Conservation (phyloP, 2,797 vertebrate species). For the Lindbergichthys nudifrons region DNA sequence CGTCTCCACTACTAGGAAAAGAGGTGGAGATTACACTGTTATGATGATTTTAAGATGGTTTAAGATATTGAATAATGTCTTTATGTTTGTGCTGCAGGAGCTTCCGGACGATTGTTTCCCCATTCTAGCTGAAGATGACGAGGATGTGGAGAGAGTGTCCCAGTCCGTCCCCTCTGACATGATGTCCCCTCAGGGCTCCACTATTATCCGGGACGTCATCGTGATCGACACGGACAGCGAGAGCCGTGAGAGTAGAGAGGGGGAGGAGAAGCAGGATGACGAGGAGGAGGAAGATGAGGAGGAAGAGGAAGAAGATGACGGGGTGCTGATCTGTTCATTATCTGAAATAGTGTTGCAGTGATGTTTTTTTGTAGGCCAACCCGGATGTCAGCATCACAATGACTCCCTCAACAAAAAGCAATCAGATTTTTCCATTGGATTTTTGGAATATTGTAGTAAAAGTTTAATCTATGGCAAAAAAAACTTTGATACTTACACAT, state of each 20-base stretch:
- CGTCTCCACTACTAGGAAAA: background rate
- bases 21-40: background rate
- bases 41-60: background rate
- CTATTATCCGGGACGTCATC: constrained; percentile 89
- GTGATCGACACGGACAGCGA: constrained; percentile 95
- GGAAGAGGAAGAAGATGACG: constrained; percentile 63
- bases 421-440: too few relatives aligned
- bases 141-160: constrained; percentile 84
- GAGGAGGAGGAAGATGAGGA: constrained; percentile 48
- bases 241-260: constrained; percentile 91
- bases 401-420: too few relatives aligned
- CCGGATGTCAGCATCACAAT: too few relatives aligned
- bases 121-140: constrained; percentile 84
- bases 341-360: background rate
- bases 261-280: constrained; percentile 75
- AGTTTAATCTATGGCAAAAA: too few relatives aligned
- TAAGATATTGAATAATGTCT: background rate
- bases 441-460: too few relatives aligned
- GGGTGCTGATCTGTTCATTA: constrained; percentile 32
- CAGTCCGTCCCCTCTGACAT: constrained; percentile 90
- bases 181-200: constrained; percentile 76
- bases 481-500: too few relatives aligned
- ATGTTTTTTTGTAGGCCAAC: too few relatives aligned
- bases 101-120: constrained; percentile 87
- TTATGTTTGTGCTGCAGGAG: constrained; percentile 73